Evolutionary conservation across 2,888 invertebrate genomes (phyloP).

Genomic region (Troilus luridus): DNA sequence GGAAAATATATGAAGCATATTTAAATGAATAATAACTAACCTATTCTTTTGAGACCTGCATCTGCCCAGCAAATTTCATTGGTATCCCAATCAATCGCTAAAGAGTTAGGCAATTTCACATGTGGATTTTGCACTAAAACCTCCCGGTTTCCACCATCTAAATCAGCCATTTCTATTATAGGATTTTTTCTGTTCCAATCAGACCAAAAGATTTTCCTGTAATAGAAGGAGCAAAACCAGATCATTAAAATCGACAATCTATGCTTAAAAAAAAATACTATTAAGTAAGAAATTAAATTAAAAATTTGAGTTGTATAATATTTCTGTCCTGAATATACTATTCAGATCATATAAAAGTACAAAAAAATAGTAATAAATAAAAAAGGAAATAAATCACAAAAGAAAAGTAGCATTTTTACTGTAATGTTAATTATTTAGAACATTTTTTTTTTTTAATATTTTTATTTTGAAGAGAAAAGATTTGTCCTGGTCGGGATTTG

Average conservation of each 20-base stretch:
- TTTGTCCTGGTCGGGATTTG: too few relatives aligned
- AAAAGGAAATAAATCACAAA: too few relatives aligned
- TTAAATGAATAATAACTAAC: conserved; percentile 67
- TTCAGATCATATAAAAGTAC: too few relatives aligned
- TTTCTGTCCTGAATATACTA: too few relatives aligned
- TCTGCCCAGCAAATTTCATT: conserved; percentile 96
- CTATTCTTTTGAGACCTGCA: conserved; percentile 81
- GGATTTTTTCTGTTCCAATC: conserved; percentile 95
- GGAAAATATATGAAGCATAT: not conserved
- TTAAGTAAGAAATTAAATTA: too few relatives aligned
- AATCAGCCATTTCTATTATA: conserved; percentile 93
- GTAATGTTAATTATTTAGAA: too few relatives aligned
- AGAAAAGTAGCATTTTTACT: too few relatives aligned
- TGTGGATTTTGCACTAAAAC: conserved; percentile 77
- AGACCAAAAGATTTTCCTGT: conserved; percentile 95
- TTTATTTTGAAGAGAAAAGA: too few relatives aligned
- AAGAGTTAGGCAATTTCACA: conserved; percentile 91
- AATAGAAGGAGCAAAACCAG: conserved; percentile 65
- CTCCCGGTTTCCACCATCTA: conserved; percentile 89
- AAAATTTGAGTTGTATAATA: too few relatives aligned
- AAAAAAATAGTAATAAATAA: too few relatives aligned
- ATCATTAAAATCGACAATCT: not conserved
- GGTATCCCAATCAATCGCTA: conserved; percentile 86
- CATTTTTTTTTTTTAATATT: too few relatives aligned
- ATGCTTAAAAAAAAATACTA: not conserved